A percentile compares a stretch with the other conserved stretches of the same genome.
These are phyloP conservation scores for Vimba vimba DNA, from an alignment of 2,113 vertebrate genomes.

Conservation along the genomic window DNA sequence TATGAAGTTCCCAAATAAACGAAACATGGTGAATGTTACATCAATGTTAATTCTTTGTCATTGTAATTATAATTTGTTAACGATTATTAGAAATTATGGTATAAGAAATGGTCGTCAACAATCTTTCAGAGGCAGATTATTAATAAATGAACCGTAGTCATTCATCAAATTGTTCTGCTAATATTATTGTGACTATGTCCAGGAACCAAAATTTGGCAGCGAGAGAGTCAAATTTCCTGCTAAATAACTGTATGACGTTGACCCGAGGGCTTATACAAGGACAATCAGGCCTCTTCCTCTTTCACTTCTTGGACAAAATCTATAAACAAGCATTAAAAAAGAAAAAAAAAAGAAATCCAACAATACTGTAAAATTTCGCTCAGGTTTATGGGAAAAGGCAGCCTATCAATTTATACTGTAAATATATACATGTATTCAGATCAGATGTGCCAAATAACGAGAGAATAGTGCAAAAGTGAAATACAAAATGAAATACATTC, in stretches of 20 bases:
- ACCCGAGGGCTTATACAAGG: constrained; percentile 21
- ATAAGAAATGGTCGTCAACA: background rate
- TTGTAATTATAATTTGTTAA: background rate
- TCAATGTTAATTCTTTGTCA: background rate
- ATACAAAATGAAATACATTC: background rate
- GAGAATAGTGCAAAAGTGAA: background rate
- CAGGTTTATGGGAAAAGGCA: background rate
- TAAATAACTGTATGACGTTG: background rate
- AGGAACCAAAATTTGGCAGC: constrained; percentile 2
- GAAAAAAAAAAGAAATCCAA: constrained; percentile 18
- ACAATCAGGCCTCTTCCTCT: constrained; percentile 11
- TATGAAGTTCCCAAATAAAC: background rate
- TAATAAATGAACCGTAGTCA: background rate
- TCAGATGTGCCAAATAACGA: background rate
- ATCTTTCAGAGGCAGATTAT: background rate
- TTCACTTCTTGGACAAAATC: constrained; percentile 16
- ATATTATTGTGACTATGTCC: background rate
- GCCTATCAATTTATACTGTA: background rate
- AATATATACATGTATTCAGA: background rate
- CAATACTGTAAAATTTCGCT: background rate
- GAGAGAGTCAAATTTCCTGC: background rate
- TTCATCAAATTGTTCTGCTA: background rate
- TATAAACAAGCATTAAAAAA: constrained; percentile 37
- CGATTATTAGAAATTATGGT: background rate
- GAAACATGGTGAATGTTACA: background rate